Evolutionary conservation across 2,797 vertebrate species (phyloP).

Genomic region (Melopsittacus undulatus): DNA sequence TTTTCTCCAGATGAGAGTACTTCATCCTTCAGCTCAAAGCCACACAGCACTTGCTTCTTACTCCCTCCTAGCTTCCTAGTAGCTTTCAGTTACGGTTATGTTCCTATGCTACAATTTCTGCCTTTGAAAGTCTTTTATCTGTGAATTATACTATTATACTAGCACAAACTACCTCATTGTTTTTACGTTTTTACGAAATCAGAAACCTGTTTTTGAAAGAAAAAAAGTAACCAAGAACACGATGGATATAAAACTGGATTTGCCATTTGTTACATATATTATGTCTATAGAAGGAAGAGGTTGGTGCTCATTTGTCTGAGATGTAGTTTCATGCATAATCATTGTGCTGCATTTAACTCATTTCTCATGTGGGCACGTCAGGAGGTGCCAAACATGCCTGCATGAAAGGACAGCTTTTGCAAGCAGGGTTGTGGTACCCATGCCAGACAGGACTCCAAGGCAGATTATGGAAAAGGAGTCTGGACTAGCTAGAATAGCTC

Average conservation of each 20-base stretch:
- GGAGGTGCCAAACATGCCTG: rapidly evolving
- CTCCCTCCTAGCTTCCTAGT: not conserved
- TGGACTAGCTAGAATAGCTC: not conserved
- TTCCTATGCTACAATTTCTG: not conserved
- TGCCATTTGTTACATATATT: not conserved
- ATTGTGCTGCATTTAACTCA: rapidly evolving
- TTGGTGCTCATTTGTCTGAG: rapidly evolving
- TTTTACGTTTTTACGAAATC: too few species aligned
- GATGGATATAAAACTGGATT: not conserved
- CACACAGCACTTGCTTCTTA: not conserved
- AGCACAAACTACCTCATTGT: not conserved
- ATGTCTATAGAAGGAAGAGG: not conserved
- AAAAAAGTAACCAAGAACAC: not conserved
- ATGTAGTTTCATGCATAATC: not conserved
- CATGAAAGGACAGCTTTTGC: not conserved
- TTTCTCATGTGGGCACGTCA: not conserved
- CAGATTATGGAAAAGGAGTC: not conserved
- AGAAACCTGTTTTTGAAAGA: not conserved
- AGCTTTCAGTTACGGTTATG: not conserved
- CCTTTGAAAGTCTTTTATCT: not conserved
- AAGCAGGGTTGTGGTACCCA: not conserved
- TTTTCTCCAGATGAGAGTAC: not conserved
- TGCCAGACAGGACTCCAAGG: not conserved
- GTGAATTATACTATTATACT: not conserved
- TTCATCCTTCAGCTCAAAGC: not conserved